Percentiles rank a stretch among this genome's conserved stretches.
Evolutionary conservation across 2,797 vertebrate species (phyloP).

Genomic region (Onychomys arenicola): DNA sequence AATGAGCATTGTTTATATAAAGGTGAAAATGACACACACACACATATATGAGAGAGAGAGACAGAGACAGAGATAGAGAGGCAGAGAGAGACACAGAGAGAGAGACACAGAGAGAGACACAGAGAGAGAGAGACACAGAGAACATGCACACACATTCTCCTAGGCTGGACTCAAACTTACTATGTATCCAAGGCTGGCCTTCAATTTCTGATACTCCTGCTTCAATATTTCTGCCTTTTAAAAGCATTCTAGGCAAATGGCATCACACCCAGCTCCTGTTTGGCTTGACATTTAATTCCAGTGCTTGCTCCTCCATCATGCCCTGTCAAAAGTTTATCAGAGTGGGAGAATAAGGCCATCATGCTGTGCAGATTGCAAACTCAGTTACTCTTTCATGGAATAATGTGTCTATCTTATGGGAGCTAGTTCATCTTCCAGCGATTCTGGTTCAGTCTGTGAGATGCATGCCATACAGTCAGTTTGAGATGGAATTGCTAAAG

Average conservation of each 20-base stretch:
- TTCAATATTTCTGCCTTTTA: not conserved
- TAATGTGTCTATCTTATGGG: not conserved
- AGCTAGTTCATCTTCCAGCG: not conserved
- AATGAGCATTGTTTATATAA: constrained; percentile 51
- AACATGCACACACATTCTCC: not conserved
- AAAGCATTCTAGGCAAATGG: not conserved
- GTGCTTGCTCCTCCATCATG: not conserved
- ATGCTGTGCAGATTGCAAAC: not conserved
- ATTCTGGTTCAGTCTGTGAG: not conserved
- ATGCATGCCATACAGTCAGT: not conserved
- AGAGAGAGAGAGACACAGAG: too few relatives aligned
- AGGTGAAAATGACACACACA: not conserved
- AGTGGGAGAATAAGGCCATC: not conserved
- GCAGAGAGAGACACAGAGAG: too few relatives aligned
- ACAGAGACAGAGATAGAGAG: too few relatives aligned
- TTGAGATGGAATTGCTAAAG: not conserved
- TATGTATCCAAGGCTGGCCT: not conserved
- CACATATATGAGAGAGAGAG: not conserved
- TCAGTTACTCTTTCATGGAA: not conserved
- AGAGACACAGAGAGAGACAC: too few relatives aligned
- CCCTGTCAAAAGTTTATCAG: not conserved
- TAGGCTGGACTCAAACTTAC: not conserved
- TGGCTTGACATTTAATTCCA: constrained; percentile 27
- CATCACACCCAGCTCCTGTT: not conserved
- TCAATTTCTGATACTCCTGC: not conserved